These are phyloP conservation scores for Cladorhizidae sp. DNA, from an alignment of 37 sponge, comb jelly and placozoan genomes.

Conservation along the genomic window DNA sequence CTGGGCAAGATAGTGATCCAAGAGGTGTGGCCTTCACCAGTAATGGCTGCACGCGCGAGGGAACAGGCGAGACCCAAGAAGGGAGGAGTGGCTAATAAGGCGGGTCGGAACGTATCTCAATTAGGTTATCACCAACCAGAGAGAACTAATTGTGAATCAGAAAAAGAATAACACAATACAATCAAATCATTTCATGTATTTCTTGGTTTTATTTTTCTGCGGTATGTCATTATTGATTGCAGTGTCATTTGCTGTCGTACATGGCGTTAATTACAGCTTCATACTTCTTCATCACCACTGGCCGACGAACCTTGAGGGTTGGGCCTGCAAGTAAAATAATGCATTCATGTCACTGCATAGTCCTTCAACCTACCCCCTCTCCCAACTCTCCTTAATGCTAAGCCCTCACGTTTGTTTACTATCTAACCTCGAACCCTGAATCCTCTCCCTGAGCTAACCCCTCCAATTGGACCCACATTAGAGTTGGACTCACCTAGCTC, in stretches of 20 bases:
- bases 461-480: not conserved
- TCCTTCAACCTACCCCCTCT: no score
- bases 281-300: conserved; percentile 61
- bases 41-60: conserved; percentile 37
- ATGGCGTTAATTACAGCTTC: conserved; percentile 68
- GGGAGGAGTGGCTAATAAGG: not conserved
- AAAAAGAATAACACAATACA: not conserved
- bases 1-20: conserved; percentile 52
- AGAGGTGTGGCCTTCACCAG: conserved; percentile 45
- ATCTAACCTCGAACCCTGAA: no score
- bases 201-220: not conserved
- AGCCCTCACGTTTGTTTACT: no score
- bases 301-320: conserved; percentile 83
- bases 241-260: conserved; percentile 33
- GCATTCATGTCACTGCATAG: no score
- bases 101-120: not conserved
- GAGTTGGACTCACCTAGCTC: conserved; percentile 78
- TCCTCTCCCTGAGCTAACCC: no score
- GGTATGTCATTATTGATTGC: not conserved
- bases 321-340: no score
- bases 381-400: no score
- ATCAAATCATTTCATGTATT: no score
- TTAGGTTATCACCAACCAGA: not conserved
- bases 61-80: not conserved
- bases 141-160: not conserved